Evolutionary conservation across 1,140 invertebrate species (phyloP), one percentile per base, ranked within the genome.

Genomic region (Cydia amplana): DNA sequence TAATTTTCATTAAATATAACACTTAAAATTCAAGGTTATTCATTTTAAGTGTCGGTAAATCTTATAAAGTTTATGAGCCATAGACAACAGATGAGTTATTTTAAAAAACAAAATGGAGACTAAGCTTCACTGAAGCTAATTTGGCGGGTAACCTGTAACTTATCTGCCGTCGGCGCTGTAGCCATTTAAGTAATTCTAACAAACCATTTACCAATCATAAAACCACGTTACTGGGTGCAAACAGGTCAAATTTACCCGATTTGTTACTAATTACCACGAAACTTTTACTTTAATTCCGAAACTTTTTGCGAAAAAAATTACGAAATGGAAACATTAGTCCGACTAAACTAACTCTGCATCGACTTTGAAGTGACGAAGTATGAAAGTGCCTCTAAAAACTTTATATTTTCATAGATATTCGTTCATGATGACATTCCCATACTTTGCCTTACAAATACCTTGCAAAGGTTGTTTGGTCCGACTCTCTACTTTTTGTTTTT

Each of bases 81-180:
- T 60, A 60, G 20, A 60, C 55, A 60, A 60, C 7, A 60, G 18
- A 60, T 60, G 18, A 60, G 55, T 4, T 4, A 6, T 23, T 55
- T 55, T 55, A 23, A 23, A 10, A 55, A 60, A 23, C 20, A 60
- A 12, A 10, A 23, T 16, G 49, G 18, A 72, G 25, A n/a, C 40
- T 67, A 72, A 85, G 90, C 88, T 91, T 91, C 89, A 90, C 82
- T 91, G 87, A 91, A 89, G 84, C 88, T 87, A 91, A 84, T 82
- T 75, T 73, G 55, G 67, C 36, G 51, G 28, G 28, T 65, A 73
- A 43, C 32, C 74, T 46, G n/a, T 18, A 67, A 40, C 65, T 36
- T 40, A 70, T n/a, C 65, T 70, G 65, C n/a, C 65, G 28, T 40
- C 16, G n/a, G n/a, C n/a, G n/a, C n/a, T n/a, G 28, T 10, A 7